phyloP scores from a whole-genome alignment of 2,888 invertebrate species.

The Orthosia cruda region DNA sequence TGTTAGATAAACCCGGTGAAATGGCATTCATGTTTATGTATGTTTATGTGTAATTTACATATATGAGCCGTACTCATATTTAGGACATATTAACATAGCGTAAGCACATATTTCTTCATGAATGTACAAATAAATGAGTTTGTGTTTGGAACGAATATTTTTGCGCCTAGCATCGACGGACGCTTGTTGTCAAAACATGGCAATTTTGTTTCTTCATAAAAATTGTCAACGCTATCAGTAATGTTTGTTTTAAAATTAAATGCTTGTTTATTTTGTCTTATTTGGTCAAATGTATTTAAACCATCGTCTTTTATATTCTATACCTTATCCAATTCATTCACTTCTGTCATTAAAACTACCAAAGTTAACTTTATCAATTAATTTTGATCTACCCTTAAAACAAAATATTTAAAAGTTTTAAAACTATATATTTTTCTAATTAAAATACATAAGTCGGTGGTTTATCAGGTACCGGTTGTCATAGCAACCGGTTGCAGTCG shows the following conservation, averaged over 20 bases:
- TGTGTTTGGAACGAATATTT: conserved; percentile 19
- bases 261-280: not conserved
- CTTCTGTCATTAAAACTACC: not conserved
- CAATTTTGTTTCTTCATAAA: conserved; percentile 13
- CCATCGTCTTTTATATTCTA: too few relatives aligned
- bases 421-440: not conserved
- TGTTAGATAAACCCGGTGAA: conserved; percentile 35
- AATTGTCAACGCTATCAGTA: not conserved
- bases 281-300: not conserved
- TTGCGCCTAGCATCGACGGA: conserved; percentile 25
- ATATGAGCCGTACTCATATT: conserved; percentile 37
- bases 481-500: conserved; percentile 65
- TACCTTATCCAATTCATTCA: not conserved
- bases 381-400: conserved; percentile 38
- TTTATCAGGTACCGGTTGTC: conserved; percentile 60
- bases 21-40: conserved; percentile 36
- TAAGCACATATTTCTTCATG: conserved; percentile 33
- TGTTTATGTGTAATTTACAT: conserved; percentile 44
- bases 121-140: conserved; percentile 44
- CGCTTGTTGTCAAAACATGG: conserved; percentile 38
- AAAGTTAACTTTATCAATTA: conserved; percentile 5
- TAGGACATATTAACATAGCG: conserved; percentile 36
- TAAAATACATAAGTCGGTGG: conserved; percentile 5
- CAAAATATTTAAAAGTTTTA: not conserved
- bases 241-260: not conserved